Base-by-base conservation (phyloP, 2,797 vertebrate genomes). In the Scyliorhinus canicula region DNA sequence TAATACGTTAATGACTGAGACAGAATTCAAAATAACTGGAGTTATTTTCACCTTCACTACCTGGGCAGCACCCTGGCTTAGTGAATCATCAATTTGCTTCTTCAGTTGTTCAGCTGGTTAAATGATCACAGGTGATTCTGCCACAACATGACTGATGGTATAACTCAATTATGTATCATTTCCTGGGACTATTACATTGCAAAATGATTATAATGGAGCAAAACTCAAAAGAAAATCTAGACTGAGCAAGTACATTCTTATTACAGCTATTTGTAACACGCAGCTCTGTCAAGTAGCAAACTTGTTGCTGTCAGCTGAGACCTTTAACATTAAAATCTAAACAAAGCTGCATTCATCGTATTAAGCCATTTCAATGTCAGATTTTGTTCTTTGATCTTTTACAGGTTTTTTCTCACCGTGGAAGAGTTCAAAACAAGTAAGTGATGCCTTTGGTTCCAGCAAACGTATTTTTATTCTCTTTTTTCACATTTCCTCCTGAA, bases 341-440 rank as follows among this genome's bases (percentile, higher is more conserved):
- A 4, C 57, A 11, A 47, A 47, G 3, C 24, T 67, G 40, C 4
- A 8, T 50, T n/a, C 88, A 93, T 52, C 19, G 47, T 52, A 35
- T 11, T 35, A 2, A 69, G 26, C 47, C 93, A 19, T 9, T 93
- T 93, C 44, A 50, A 93, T 28, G 47, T 69, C 40, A 47, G 24
- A 47, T 44, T 93, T 63, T 16, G 44, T 95, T 98, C 97, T 97
- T 98, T 97, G 98, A 96, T 96, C 96, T 97, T 96, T 98, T 99
- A 95, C 98, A 99, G 99, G 99, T 98, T 99, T 99, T 98, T 99
- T 98, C 98, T 99, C 98, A 97, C 99, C 99, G 96, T 99, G 99
- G 99, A 99, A 99, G 98, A 98, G 97, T 98, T 97, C 98, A 97
- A 99, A 99, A 97, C 98, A 99, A 98, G 99, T 99, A 99, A 99